phyloP scores from a whole-genome alignment of 2,797 vertebrate genomes.

The Thripadectes ignobilis region DNA sequence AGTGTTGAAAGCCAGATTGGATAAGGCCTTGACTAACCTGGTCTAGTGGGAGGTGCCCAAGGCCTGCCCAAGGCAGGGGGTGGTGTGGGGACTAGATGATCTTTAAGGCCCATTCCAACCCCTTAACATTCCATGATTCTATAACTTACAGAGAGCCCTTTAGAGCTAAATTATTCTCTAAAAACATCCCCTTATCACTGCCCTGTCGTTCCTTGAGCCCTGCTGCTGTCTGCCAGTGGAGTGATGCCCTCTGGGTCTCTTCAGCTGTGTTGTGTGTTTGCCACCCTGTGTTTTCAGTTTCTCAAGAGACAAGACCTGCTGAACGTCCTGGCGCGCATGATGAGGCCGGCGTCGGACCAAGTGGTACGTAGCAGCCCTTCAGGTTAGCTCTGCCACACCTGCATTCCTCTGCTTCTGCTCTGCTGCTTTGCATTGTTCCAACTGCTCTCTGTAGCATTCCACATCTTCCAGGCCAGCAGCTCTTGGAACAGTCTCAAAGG shows the following conservation, averaged over 20 bases:
- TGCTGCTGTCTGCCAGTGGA: background rate
- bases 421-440: background rate
- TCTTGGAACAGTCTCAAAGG: background rate
- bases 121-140: background rate
- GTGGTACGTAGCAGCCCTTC: constrained; percentile 82
- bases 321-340: constrained; percentile 96
- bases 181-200: background rate
- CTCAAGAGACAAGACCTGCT: constrained; percentile 97
- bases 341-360: constrained; percentile 95
- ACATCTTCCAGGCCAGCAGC: background rate
- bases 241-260: background rate
- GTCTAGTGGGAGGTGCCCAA: background rate
- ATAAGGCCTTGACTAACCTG: background rate
- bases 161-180: background rate
- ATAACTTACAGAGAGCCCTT: background rate
- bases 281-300: constrained; percentile 80
- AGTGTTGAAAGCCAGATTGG: background rate
- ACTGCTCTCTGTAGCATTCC: background rate
- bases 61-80: background rate
- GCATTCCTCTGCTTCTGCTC: background rate
- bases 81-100: background rate
- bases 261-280: background rate
- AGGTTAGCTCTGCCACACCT: background rate
- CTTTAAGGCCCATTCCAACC: background rate
- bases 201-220: background rate